A percentile compares a stretch with the other conserved stretches of the same genome.
phyloP scores from a whole-genome alignment of 2,797 vertebrate genomes.

The Xenopus petersii region DNA sequence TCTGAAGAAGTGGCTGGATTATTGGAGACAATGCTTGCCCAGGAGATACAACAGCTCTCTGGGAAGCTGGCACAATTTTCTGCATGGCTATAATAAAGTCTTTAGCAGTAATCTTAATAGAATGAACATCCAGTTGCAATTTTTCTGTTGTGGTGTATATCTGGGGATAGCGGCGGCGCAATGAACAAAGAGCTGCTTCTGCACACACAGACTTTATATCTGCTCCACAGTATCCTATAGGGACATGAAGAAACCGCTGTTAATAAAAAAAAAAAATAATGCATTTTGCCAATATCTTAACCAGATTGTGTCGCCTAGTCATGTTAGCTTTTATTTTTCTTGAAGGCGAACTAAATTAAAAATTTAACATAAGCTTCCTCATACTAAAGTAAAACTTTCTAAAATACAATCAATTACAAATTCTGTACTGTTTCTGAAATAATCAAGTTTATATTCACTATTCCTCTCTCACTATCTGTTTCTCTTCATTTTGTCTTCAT shows the following conservation, averaged over 20 bases:
- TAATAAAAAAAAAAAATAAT: conserved; percentile 1
- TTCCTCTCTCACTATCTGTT: no score
- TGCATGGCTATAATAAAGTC: conserved; percentile 87
- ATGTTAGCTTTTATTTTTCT: no score
- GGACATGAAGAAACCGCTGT: not conserved
- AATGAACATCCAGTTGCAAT: conserved; percentile 81
- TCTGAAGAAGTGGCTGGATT: conserved; percentile 77
- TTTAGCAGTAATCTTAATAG: conserved; percentile 77
- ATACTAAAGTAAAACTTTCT: no score
- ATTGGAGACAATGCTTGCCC: conserved; percentile 76
- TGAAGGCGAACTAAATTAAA: no score
- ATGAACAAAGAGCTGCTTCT: conserved; percentile 86
- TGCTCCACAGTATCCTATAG: conserved; percentile 89
- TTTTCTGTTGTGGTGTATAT: conserved; percentile 87
- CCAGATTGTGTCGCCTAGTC: no score
- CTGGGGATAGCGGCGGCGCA: conserved; percentile 88
- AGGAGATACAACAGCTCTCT: conserved; percentile 82
- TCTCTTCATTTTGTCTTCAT: no score
- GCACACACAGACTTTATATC: conserved; percentile 90
- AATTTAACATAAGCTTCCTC: no score
- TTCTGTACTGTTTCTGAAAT: no score
- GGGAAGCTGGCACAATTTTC: conserved; percentile 85
- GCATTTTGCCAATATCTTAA: no score
- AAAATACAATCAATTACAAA: no score
- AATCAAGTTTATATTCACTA: no score